phyloP scores from a whole-genome alignment of 2,888 invertebrate genomes.

The Chesias legatella region DNA sequence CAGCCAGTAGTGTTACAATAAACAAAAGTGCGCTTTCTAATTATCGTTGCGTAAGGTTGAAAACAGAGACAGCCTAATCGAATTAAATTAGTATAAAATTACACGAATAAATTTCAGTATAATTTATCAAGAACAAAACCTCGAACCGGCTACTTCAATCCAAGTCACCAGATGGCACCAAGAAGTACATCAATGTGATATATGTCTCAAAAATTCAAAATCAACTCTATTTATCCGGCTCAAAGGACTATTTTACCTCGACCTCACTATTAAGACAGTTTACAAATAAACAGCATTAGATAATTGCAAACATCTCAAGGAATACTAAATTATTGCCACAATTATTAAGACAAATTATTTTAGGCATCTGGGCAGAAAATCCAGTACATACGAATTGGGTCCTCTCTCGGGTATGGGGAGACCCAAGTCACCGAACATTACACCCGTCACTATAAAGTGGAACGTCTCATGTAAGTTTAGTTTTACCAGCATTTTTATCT shows the following conservation, averaged over 20 bases:
- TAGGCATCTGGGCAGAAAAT: background rate
- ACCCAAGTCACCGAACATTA: no score
- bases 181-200: constrained; percentile 40
- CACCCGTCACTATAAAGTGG: no score
- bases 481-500: no score
- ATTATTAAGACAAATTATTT: constrained; percentile 12
- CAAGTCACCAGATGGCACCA: constrained; percentile 40
- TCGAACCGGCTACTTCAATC: constrained; percentile 44
- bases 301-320: constrained; percentile 18
- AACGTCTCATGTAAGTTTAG: no score
- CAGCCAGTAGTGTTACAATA: no score
- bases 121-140: constrained; percentile 26
- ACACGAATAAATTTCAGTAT: background rate
- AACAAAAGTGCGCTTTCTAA: no score
- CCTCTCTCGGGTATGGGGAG: no score
- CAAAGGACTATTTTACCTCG: constrained; percentile 10
- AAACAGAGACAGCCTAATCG: background rate
- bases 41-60: no score
- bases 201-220: constrained; percentile 7
- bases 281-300: constrained; percentile 17
- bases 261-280: constrained; percentile 20
- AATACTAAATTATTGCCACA: constrained; percentile 3
- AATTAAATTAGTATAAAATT: background rate
- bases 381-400: no score
- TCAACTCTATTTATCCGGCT: background rate